A percentile compares a stretch with the other conserved stretches of the same genome.
These are phyloP conservation scores for Ammodytes dubius DNA, from an alignment of 2,113 vertebrate genomes.

Conservation along the genomic window DNA sequence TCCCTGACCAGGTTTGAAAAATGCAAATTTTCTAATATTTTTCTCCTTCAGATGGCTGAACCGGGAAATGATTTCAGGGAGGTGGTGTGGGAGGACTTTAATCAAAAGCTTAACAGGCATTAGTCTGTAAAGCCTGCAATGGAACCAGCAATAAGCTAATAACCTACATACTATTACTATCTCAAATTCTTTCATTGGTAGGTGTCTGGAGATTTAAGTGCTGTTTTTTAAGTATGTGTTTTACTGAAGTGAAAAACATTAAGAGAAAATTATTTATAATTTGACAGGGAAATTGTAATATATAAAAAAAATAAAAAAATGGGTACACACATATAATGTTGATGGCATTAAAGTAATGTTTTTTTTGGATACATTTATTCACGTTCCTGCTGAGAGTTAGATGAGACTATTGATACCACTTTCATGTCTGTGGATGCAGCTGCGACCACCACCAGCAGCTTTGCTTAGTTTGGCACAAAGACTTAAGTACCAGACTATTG, in stretches of 20 bases:
- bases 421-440: not conserved
- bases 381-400: not conserved
- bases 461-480: not conserved
- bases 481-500: not conserved
- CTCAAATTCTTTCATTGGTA: conserved; percentile 58
- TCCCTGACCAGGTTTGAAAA: conserved; percentile 49
- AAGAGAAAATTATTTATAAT: not conserved
- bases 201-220: conserved; percentile 36
- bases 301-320: not conserved
- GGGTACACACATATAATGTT: not conserved
- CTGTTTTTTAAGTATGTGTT: conserved; percentile 1
- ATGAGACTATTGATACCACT: not conserved
- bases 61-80: conserved; percentile 50
- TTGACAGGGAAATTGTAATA: conserved; percentile 16
- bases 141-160: conserved; percentile 56
- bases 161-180: conserved; percentile 44
- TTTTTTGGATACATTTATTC: not conserved
- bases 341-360: not conserved
- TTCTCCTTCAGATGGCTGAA: conserved; percentile 48
- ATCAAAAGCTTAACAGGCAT: conserved; percentile 66
- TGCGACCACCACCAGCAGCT: not conserved
- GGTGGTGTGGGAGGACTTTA: conserved; percentile 61
- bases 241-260: conserved; percentile 13
- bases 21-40: conserved; percentile 62
- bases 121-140: conserved; percentile 61